A percentile compares a stretch with the other conserved stretches of the same genome.
Evolutionary conservation across 2,888 invertebrate species (phyloP).

Genomic region (Hypomecis punctinalis): DNA sequence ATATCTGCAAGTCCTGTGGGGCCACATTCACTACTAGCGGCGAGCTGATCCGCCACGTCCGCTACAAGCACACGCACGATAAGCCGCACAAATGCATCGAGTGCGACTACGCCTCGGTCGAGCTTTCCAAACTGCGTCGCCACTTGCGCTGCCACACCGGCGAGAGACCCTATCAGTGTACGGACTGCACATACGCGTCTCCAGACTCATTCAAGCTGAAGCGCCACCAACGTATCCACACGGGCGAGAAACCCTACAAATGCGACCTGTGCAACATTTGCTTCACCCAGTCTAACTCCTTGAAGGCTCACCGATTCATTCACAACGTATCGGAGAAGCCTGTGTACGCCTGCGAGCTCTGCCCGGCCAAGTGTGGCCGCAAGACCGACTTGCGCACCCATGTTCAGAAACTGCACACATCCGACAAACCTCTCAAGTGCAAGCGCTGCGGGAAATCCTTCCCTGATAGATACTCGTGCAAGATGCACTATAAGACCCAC

Average conservation of each 20-base stretch:
- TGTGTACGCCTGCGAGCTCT: constrained; percentile 96
- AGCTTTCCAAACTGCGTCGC: constrained; percentile 96
- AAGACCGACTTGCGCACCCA: constrained; percentile 98
- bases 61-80: constrained; percentile 98
- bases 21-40: constrained; percentile 96
- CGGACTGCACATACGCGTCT: constrained; percentile 98
- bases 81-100: constrained; percentile 98
- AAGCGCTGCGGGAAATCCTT: constrained; percentile 96
- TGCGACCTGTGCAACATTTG: constrained; percentile 94
- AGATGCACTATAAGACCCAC: constrained; percentile 90
- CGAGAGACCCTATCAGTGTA: constrained; percentile 95
- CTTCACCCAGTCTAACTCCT: constrained; percentile 98
- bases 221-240: constrained; percentile 96
- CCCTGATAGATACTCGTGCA: constrained; percentile 95
- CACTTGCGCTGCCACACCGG: constrained; percentile 98
- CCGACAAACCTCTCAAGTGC: constrained; percentile 95
- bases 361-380: constrained; percentile 98
- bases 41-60: constrained; percentile 96
- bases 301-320: constrained; percentile 96
- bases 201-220: constrained; percentile 99
- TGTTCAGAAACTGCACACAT: constrained; percentile 97
- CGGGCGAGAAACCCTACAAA: constrained; percentile 94
- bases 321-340: constrained; percentile 96
- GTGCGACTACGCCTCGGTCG: constrained; percentile 98
- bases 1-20: constrained; percentile 94